phyloP scores from a whole-genome alignment of 1,140 invertebrate genomes.

The Vollenhovia emeryi region DNA sequence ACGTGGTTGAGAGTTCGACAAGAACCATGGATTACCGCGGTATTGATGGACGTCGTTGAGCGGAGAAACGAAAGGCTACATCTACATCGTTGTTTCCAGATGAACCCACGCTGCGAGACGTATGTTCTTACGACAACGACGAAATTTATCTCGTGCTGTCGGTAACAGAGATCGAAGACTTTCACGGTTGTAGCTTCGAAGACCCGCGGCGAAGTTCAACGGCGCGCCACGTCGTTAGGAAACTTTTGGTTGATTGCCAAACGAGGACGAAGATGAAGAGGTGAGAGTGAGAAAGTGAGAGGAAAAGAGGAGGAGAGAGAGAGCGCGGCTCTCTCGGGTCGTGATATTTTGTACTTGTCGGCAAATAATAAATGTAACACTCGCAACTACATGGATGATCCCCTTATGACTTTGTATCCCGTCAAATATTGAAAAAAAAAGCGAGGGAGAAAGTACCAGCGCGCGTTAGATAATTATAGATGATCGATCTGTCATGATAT shows the following conservation, averaged over 20 bases:
- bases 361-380: conserved; percentile 60
- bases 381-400: conserved; percentile 41
- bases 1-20: conserved; percentile 49
- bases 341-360: conserved; percentile 62
- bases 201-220: conserved; percentile 25
- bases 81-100: conserved; percentile 73
- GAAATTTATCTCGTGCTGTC: conserved; percentile 74
- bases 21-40: conserved; percentile 48
- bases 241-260: conserved; percentile 62
- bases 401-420: background rate
- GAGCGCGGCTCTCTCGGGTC: background rate
- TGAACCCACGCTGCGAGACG: conserved; percentile 74
- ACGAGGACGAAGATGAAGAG: conserved; percentile 49
- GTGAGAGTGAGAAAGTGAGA: background rate
- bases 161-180: conserved; percentile 72
- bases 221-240: conserved; percentile 55
- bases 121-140: conserved; percentile 64
- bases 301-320: background rate
- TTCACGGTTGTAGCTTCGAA: conserved; percentile 55
- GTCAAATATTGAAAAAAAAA: conserved; percentile 31
- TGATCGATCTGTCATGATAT: conserved; percentile 38
- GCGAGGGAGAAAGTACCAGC: background rate
- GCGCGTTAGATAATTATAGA: conserved; percentile 36
- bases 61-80: conserved; percentile 69
- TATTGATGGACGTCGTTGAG: conserved; percentile 73